Base-by-base conservation (phyloP, 2,888 invertebrate species). In the Julus scanicus region DNA sequence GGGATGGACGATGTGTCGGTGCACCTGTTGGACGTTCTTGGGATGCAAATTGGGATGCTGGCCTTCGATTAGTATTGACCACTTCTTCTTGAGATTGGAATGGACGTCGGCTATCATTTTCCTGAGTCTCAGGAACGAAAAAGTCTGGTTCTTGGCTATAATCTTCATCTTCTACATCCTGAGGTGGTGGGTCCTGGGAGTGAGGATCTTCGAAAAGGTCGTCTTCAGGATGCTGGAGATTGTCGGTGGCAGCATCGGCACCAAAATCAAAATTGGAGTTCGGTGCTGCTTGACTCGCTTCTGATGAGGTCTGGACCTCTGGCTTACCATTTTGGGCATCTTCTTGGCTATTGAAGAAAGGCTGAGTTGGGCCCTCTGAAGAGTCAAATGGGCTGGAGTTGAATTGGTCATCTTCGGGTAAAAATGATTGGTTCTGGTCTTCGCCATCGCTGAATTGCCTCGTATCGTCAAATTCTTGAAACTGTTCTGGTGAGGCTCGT, bases 121-220 rank as follows among this genome's bases (percentile, higher is more conserved):
- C 20, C n/a, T 49, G 85, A 17, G 85, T 48, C 1, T 85, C 49
- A n/a, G 44, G 86, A 8, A 49, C 86, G 86, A 86, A 57, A 29
- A 86, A 57, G 13, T 86, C 53, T 86, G 86, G 39, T 48, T 63
- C 86, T 49, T 85, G 48, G 85, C 48, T 85, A n/a, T 85, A 44
- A 2, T 85, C 86, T 8, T 86, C 86, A 17, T 86, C 86, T n/a
- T 86, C 86, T 9, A 86, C 86, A 11, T 57, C 86, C 37, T 86
- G 86, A 49, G 86, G 53, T 2, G 86, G 86, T 11, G 53, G 53
- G 57, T 57, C 57, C 15, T 86, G 86, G 53, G 80, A 37, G 37
- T 49, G 39, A 37, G 86, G 86, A 11, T 53, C 86, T 2, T 86
- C 86, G 53, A 86, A 86, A 15, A 86, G 39, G 15, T 86, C 86